Percentiles rank a stretch among this genome's conserved stretches.
phyloP scores from a whole-genome alignment of 2,113 vertebrate species.

The Ellobius talpinus region DNA sequence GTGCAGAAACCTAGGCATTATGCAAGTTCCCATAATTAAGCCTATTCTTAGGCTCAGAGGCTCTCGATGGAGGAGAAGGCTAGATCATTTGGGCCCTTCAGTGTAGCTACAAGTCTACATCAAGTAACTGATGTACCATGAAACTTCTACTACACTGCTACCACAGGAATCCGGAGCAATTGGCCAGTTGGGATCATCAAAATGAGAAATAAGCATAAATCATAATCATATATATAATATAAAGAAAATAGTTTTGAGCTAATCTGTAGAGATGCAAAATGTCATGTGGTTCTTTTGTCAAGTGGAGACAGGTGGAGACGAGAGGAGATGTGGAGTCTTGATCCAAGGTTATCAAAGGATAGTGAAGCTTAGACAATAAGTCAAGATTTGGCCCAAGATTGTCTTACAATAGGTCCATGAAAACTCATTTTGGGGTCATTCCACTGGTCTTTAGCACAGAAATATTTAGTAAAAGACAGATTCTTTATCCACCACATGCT shows the following conservation, averaged over 20 bases:
- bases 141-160: background rate
- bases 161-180: background rate
- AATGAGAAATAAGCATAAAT: background rate
- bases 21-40: background rate
- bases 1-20: background rate
- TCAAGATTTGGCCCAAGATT: background rate
- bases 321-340: background rate
- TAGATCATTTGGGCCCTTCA: background rate
- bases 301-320: background rate
- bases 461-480: background rate
- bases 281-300: background rate
- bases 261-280: background rate
- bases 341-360: background rate
- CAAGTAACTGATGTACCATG: background rate
- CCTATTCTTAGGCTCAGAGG: background rate
- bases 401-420: background rate
- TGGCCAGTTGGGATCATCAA: background rate
- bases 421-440: background rate
- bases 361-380: background rate
- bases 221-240: background rate
- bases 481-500: background rate
- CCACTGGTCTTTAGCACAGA: background rate
- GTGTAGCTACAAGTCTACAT: background rate
- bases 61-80: background rate
- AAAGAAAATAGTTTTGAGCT: background rate